phyloP scores from a whole-genome alignment of 2,113 vertebrate species.

The Poeciliopsis occidentalis region DNA sequence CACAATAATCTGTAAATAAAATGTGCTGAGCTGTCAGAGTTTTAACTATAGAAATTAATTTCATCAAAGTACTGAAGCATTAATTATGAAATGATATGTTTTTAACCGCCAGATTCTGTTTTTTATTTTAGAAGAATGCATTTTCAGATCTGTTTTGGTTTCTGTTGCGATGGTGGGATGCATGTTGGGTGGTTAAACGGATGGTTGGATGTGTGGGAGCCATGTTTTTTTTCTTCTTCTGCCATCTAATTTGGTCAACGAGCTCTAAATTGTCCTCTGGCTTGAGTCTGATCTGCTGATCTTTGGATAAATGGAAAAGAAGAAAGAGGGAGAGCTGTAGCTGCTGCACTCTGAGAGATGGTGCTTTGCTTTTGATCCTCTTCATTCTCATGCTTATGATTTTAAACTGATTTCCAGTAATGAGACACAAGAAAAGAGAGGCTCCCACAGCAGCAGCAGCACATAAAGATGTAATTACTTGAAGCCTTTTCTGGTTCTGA shows the following conservation, averaged over 20 bases:
- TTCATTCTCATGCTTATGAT: neutral
- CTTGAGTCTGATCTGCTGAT: conserved; percentile 30
- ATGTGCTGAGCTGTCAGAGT: too few relatives aligned
- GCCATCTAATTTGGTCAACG: conserved; percentile 37
- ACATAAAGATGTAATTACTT: neutral
- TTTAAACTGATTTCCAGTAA: neutral
- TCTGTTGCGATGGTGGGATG: conserved; percentile 42
- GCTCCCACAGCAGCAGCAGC: neutral
- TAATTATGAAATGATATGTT: conserved; percentile 1
- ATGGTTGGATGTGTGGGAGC: neutral
- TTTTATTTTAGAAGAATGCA: conserved; percentile 54
- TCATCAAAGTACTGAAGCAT: neutral
- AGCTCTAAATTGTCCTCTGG: conserved; percentile 19
- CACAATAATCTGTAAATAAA: too few relatives aligned
- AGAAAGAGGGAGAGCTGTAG: neutral
- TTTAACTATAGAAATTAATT: neutral
- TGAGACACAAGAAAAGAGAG: neutral
- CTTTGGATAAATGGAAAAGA: conserved; percentile 9
- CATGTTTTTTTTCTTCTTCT: neutral
- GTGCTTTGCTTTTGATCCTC: conserved; percentile 3
- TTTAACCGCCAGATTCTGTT: conserved; percentile 8
- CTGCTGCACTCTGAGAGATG: neutral
- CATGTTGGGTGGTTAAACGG: conserved; percentile 18
- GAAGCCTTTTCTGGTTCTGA: neutral
- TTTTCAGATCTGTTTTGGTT: conserved; percentile 42